Percentiles rank a stretch among this genome's conserved stretches.
phyloP scores from a whole-genome alignment of 2,888 invertebrate species.

The Sphinx pinastri region DNA sequence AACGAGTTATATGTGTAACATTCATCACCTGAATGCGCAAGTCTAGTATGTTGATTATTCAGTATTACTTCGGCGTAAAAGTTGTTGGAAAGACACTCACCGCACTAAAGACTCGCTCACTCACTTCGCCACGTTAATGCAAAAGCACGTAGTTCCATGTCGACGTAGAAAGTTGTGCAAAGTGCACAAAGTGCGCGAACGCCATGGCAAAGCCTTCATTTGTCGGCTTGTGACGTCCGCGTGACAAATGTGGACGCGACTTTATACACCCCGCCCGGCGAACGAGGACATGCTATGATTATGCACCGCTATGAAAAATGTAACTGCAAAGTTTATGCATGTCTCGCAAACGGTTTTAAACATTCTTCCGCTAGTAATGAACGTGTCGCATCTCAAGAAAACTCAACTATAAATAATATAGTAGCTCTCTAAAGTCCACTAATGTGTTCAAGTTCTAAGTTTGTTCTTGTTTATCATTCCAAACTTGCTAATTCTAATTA shows the following conservation, averaged over 20 bases:
- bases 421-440: constrained; percentile 10
- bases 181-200: constrained; percentile 81
- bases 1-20: background rate
- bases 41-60: constrained; percentile 71
- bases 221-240: constrained; percentile 81
- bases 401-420: constrained; percentile 9
- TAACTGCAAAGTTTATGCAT: constrained; percentile 54
- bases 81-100: constrained; percentile 73
- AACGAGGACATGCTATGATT: constrained; percentile 64
- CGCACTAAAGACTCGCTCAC: constrained; percentile 70
- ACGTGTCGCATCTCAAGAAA: background rate
- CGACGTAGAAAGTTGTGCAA: constrained; percentile 79
- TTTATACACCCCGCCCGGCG: constrained; percentile 63
- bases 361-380: constrained; percentile 14
- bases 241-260: constrained; percentile 82
- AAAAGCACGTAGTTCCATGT: constrained; percentile 80
- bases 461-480: constrained; percentile 21
- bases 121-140: constrained; percentile 78
- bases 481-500: constrained; percentile 15
- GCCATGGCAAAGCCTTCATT: constrained; percentile 82
- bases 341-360: constrained; percentile 31
- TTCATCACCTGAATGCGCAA: background rate
- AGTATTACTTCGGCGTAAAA: constrained; percentile 75
- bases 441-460: constrained; percentile 3
- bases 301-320: constrained; percentile 73